phyloP scores from a whole-genome alignment of 2,797 vertebrate genomes.

The Oophaga sylvatica region DNA sequence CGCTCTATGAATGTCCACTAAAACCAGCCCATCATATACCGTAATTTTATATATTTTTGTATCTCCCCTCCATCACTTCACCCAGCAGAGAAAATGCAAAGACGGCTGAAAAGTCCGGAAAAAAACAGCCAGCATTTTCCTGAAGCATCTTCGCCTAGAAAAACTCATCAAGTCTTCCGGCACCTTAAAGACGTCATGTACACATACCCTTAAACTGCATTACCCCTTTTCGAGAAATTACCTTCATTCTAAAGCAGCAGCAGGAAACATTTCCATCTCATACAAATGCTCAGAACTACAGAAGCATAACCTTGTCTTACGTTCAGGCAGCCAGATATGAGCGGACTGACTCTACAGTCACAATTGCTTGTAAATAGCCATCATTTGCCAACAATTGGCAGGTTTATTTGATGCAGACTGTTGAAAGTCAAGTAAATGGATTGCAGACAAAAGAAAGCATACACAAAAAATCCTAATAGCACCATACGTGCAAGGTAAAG shows the following conservation, averaged over 20 bases:
- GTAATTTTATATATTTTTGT: no score
- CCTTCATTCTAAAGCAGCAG: neutral
- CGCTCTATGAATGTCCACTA: no score
- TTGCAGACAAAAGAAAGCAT: neutral
- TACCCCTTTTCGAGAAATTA: neutral
- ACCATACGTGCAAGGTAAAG: neutral
- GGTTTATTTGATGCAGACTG: neutral
- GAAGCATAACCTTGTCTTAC: neutral
- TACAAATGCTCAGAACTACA: neutral
- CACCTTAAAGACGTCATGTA: no score
- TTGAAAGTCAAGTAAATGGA: neutral
- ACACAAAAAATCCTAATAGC: neutral
- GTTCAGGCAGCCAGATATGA: neutral
- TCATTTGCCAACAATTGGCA: constrained; percentile 6
- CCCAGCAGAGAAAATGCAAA: no score
- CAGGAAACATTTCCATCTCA: neutral
- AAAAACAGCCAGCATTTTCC: no score
- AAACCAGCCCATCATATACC: no score
- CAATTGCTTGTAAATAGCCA: neutral
- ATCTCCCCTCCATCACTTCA: no score
- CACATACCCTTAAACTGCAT: neutral
- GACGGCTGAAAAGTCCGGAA: no score
- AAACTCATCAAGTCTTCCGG: no score
- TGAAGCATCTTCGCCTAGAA: no score
- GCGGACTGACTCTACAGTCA: neutral